Evolutionary conservation across 2,888 invertebrate genomes (phyloP).

Genomic region (Iselma pallidipennis): DNA sequence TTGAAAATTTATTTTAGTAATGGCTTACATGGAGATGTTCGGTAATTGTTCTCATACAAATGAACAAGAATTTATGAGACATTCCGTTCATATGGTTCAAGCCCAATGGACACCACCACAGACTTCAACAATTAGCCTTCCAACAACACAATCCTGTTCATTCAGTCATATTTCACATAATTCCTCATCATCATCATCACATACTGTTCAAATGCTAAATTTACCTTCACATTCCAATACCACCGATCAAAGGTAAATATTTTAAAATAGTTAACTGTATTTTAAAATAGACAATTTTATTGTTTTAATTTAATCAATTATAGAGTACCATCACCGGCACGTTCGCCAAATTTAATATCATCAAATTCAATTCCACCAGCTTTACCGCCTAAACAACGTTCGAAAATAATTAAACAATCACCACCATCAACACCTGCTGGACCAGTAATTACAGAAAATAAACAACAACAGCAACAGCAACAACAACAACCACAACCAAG

Average conservation of each 20-base stretch:
- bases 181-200: constrained; percentile 44
- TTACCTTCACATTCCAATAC: constrained; percentile 34
- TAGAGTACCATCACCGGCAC: constrained; percentile 41
- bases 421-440: constrained; percentile 42
- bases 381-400: constrained; percentile 62
- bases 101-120: constrained; percentile 39
- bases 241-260: constrained; percentile 31
- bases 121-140: constrained; percentile 48
- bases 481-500: constrained; percentile 36
- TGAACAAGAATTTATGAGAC: constrained; percentile 78
- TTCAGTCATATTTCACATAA: constrained; percentile 54
- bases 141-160: constrained; percentile 64
- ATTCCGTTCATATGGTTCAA: constrained; percentile 74
- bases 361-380: constrained; percentile 53
- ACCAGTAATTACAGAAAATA: constrained; percentile 5
- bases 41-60: constrained; percentile 84
- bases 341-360: constrained; percentile 36
- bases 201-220: constrained; percentile 44
- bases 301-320: constrained; percentile 15
- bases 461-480: too few species aligned
- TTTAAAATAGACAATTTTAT: background rate
- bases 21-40: constrained; percentile 97
- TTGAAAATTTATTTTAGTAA: constrained; percentile 63
- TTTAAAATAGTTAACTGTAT: background rate
- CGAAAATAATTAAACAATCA: constrained; percentile 52